Percentiles rank a stretch among this genome's conserved stretches.
Conservation (phyloP, 2,888 invertebrate species). For the Acanthacorydalis orientalis region DNA sequence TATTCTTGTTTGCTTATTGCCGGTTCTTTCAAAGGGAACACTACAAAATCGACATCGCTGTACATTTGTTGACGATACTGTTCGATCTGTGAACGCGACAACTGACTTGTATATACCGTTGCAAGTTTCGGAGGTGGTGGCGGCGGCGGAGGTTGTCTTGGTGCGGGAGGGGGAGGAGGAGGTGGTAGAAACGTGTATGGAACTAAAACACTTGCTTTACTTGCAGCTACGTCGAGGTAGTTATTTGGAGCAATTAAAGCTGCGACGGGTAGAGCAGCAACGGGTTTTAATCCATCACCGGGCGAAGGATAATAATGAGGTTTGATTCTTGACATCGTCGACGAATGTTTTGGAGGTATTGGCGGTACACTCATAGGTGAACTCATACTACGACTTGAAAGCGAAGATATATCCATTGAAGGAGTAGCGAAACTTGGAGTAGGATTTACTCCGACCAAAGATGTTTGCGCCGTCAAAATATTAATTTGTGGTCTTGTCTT, state of each 20-base stretch:
- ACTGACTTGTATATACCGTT: conserved; percentile 51
- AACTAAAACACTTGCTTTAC: conserved; percentile 29
- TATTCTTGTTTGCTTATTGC: conserved; percentile 82
- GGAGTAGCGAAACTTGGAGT: conserved; percentile 17
- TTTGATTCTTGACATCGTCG: background rate
- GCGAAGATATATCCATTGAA: conserved; percentile 22
- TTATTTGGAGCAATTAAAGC: conserved; percentile 40
- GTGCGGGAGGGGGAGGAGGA: conserved; percentile 50
- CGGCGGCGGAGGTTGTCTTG: conserved; percentile 37
- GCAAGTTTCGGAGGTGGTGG: conserved; percentile 51
- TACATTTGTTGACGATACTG: conserved; percentile 79
- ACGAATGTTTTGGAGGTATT: conserved; percentile 22
- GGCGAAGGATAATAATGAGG: conserved; percentile 17
- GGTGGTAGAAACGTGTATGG: conserved; percentile 33
- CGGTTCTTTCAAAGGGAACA: conserved; percentile 80
- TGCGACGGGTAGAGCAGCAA: conserved; percentile 31
- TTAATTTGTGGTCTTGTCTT: conserved; percentile 61
- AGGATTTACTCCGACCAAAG: conserved; percentile 39
- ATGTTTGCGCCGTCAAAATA: conserved; percentile 51
- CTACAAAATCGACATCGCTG: conserved; percentile 82
- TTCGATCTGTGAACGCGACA: conserved; percentile 61
- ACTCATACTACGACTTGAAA: conserved; percentile 17
- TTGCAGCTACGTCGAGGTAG: conserved; percentile 42
- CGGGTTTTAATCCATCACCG: conserved; percentile 25
- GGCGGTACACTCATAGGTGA: conserved; percentile 17